Percentiles rank a stretch among this genome's conserved stretches.
Conservation (phyloP, 2,797 vertebrate genomes). For the Rhynchonycteris naso region DNA sequence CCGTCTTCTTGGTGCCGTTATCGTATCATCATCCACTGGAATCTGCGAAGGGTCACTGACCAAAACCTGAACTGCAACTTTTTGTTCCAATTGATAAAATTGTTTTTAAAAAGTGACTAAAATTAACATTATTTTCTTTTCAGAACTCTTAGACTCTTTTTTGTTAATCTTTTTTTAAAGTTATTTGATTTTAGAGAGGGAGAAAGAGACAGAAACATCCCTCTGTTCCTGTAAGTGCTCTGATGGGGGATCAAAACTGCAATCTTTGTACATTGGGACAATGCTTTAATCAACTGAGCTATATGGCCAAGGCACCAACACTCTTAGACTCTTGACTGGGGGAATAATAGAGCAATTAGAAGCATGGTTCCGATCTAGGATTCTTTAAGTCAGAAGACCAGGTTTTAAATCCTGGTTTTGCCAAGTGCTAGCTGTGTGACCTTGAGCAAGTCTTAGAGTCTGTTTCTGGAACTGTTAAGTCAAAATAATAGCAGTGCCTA, state of each 20-base stretch:
- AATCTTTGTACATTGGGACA: too few species aligned
- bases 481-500: constrained; percentile 37
- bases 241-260: too few species aligned
- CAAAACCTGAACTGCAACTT: constrained; percentile 13
- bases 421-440: constrained; percentile 41
- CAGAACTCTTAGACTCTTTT: background rate
- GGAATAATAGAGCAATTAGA: background rate
- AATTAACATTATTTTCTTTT: constrained; percentile 20
- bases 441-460: constrained; percentile 52
- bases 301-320: background rate
- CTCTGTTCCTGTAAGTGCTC: too few species aligned
- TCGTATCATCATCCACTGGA: background rate
- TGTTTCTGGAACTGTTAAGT: constrained; percentile 46
- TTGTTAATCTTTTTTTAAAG: too few species aligned
- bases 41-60: background rate
- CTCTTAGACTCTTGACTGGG: background rate
- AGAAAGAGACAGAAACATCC: too few species aligned
- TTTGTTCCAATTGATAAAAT: background rate
- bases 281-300: too few species aligned
- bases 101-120: background rate
- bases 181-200: too few species aligned
- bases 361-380: background rate
- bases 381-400: constrained; percentile 32
- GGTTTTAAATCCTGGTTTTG: background rate
- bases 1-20: background rate